These are phyloP conservation scores for Laupala kohalensis DNA, from an alignment of 1,140 invertebrate species.

Conservation along the genomic window DNA sequence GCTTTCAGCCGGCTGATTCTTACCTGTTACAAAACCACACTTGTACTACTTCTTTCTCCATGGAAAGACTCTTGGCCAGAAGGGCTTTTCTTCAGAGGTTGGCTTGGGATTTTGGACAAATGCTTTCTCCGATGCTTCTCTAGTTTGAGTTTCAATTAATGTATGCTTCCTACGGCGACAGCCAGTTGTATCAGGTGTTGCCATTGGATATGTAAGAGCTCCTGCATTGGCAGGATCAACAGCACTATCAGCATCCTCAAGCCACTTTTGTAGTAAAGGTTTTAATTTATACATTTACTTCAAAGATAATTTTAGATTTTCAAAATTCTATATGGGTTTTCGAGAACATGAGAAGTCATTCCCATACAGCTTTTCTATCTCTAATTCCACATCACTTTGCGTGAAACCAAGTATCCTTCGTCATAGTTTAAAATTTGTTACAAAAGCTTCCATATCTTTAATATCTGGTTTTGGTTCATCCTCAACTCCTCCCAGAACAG, in stretches of 20 bases:
- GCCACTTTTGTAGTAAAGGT: constrained; percentile 92
- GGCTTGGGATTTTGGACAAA: constrained; percentile 94
- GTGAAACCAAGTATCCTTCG: constrained; percentile 94
- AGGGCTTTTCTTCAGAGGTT: constrained; percentile 85
- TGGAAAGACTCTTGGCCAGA: constrained; percentile 77
- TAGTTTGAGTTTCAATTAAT: constrained; percentile 88
- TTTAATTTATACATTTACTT: constrained; percentile 99
- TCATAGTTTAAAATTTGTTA: constrained; percentile 91
- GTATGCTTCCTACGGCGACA: constrained; percentile 92
- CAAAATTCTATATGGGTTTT: constrained; percentile 96
- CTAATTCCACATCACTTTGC: constrained; percentile 94
- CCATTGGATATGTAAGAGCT: constrained; percentile 55
- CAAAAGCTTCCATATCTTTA: constrained; percentile 91
- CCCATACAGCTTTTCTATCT: constrained; percentile 96
- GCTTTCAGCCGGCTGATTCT: constrained; percentile 10
- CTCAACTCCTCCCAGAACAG: constrained; percentile 54
- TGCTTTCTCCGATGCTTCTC: constrained; percentile 84
- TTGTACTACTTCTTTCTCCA: constrained; percentile 95
- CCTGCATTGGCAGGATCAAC: constrained; percentile 71
- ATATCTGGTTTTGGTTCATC: constrained; percentile 87
- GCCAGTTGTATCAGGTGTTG: constrained; percentile 72
- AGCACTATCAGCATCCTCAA: constrained; percentile 88
- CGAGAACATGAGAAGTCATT: constrained; percentile 99
- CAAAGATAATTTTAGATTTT: constrained; percentile 94
- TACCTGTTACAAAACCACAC: constrained; percentile 94